Percentiles rank a stretch among this genome's conserved stretches.
phyloP scores from a whole-genome alignment of 2,888 invertebrate species.

The Melanargia galathea region DNA sequence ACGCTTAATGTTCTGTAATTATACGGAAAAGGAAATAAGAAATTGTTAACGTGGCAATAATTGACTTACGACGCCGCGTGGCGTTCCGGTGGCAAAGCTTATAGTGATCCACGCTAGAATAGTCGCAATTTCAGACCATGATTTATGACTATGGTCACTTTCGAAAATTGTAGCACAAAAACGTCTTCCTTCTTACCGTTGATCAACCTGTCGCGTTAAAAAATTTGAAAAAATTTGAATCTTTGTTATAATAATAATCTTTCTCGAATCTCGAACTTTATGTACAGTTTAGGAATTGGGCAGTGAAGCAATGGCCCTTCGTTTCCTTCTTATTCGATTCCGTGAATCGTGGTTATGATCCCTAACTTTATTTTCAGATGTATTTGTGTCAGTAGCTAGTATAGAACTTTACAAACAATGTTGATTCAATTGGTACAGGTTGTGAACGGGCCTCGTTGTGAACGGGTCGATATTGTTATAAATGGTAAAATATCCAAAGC shows the following conservation, averaged over 20 bases:
- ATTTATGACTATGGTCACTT: slow-evolving; percentile 54
- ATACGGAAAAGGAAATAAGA: slow-evolving; percentile 22
- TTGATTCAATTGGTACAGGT: slow-evolving; percentile 82
- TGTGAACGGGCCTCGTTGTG: slow-evolving; percentile 81
- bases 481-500: slow-evolving; percentile 80
- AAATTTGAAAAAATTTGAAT: slow-evolving; percentile 72
- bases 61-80: slow-evolving; percentile 52
- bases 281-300: slow-evolving; percentile 79
- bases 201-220: slow-evolving; percentile 77
- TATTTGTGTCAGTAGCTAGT: slow-evolving; percentile 81
- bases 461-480: slow-evolving; percentile 82
- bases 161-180: slow-evolving; percentile 76
- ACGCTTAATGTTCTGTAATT: slow-evolving; percentile 14
- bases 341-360: slow-evolving; percentile 80
- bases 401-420: slow-evolving; percentile 82
- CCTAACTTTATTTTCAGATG: slow-evolving; percentile 80
- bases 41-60: slow-evolving; percentile 57
- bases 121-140: slow-evolving; percentile 62
- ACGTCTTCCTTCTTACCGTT: slow-evolving; percentile 81
- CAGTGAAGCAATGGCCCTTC: slow-evolving; percentile 70
- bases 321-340: slow-evolving; percentile 80
- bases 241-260: slow-evolving; percentile 72
- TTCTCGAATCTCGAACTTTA: slow-evolving; percentile 76
- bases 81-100: slow-evolving; percentile 46
- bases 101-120: slow-evolving; percentile 61